Evolutionary conservation across 1,140 invertebrate species (phyloP), one percentile per base, ranked within the genome.

Genomic region (Panulirus ornatus): DNA sequence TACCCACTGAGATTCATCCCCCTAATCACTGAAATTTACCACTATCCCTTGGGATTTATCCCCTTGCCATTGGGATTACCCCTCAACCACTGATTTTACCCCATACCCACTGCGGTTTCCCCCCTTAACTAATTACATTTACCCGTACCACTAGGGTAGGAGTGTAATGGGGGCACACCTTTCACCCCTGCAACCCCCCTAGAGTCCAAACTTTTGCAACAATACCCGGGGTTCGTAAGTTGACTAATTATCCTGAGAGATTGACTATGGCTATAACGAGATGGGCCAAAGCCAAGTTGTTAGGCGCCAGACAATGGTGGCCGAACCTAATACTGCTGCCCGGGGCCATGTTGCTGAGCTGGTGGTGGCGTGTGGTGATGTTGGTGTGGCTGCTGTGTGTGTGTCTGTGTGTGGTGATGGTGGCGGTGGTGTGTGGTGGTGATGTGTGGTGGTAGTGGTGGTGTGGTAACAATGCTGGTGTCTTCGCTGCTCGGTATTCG

Each of bases 331-430:
- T 30, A 66, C 58, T 30, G 58, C 58, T 66, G 58, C 58, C 0
- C 27, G 16, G 58, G 58, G 58, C 58, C 27, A 11, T 22, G 44
- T 5, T 5, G n/a, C 27, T n/a, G 3, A 30, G 11, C 16, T 66
- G 58, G 58, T 30, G 54, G 58, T 66, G 58, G n/a, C 30, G n/a
- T n/a, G n/a, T 66, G 58, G 58, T 66, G 58, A 6, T 66, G 58
- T 1, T 66, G 58, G n/a, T 6, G 44, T n/a, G 14, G 5, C 44
- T 47, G 14, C 14, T 6, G 44, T 47, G 44, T 6, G 44, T 47
- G 44, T 66, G 58, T n/a, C 30, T 1, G 27, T 30, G n/a, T 47
- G 58, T 66, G 58, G 1, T 66, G n/a, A 27, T 66, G 58, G 58
- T 30, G n/a, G 58, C 30, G 58, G 58, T 66, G 58, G 27, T 66